Percentiles rank a stretch among this genome's conserved stretches.
phyloP scores from a whole-genome alignment of 1,140 invertebrate genomes.

The Tyrophagus putrescentiae region DNA sequence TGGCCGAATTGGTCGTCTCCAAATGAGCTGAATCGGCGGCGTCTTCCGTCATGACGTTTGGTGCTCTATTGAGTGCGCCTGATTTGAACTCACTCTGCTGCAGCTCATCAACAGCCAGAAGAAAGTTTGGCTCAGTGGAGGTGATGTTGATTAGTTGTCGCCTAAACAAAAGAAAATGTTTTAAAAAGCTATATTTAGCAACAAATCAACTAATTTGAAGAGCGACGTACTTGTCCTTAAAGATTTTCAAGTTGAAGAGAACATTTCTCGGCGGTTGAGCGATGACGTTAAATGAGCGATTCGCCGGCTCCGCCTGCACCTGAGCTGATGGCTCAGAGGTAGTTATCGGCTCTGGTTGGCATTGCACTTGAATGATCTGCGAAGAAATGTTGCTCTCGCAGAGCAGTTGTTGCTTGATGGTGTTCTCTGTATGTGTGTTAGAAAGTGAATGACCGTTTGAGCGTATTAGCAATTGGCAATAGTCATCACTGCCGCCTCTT shows the following conservation, averaged over 20 bases:
- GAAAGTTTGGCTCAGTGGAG: slow-evolving; percentile 10
- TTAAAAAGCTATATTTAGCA: not conserved
- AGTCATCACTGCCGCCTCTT: too few species aligned
- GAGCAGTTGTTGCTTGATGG: slow-evolving; percentile 5
- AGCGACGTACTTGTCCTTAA: slow-evolving; percentile 8
- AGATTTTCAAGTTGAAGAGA: slow-evolving; percentile 13
- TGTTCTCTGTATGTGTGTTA: not conserved
- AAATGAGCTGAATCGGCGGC: not conserved
- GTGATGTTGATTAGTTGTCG: slow-evolving; percentile 17
- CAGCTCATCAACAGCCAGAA: not conserved
- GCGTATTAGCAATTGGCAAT: too few species aligned
- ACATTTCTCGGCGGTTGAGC: not conserved
- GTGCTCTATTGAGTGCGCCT: too few species aligned
- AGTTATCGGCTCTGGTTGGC: not conserved
- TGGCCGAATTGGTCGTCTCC: not conserved
- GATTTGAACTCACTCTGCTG: not conserved
- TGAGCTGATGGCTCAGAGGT: not conserved
- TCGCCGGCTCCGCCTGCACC: too few species aligned
- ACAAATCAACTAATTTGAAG: not conserved
- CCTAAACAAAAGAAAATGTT: slow-evolving; percentile 2
- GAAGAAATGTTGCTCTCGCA: slow-evolving; percentile 13
- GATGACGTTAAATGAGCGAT: not conserved
- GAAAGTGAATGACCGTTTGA: too few species aligned
- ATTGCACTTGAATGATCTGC: not conserved
- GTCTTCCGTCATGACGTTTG: too few species aligned